Evolutionary conservation across 1,140 invertebrate species (phyloP).

Genomic region (Calephelis virginiensis): DNA sequence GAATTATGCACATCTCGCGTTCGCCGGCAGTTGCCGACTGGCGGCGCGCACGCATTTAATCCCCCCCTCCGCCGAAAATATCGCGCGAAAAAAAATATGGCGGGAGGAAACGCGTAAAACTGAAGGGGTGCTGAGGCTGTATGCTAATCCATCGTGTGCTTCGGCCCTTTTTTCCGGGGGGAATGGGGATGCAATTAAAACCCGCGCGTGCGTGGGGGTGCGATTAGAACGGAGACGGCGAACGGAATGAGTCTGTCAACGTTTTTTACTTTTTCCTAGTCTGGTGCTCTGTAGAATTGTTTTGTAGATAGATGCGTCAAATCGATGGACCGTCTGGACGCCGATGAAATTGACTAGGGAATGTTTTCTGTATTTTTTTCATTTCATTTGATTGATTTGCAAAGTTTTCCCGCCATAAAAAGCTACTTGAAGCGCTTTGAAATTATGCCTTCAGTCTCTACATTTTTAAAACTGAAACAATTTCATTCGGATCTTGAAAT

Average conservation of each 20-base stretch:
- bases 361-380: background rate
- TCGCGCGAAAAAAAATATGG: constrained; percentile 60
- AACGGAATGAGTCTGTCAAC: constrained; percentile 66
- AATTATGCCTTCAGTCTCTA: background rate
- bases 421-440: background rate
- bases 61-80: constrained; percentile 40
- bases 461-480: too few relatives aligned
- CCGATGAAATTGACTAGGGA: constrained; percentile 19
- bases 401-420: constrained; percentile 6
- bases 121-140: constrained; percentile 72
- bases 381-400: background rate
- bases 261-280: constrained; percentile 75
- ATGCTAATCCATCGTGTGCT: constrained; percentile 73
- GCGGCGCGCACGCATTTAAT: constrained; percentile 60
- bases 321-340: constrained; percentile 49
- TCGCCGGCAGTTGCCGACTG: constrained; percentile 68
- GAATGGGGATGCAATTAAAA: constrained; percentile 73
- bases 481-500: too few relatives aligned
- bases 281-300: constrained; percentile 45
- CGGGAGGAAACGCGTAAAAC: constrained; percentile 64
- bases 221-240: constrained; percentile 73
- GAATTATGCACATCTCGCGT: constrained; percentile 54
- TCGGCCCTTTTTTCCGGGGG: constrained; percentile 70
- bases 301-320: constrained; percentile 46
- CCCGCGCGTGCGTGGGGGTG: constrained; percentile 72